These are phyloP conservation scores for Rhyacichthys aspro DNA, from an alignment of 2,797 vertebrate genomes.

Conservation along the genomic window DNA sequence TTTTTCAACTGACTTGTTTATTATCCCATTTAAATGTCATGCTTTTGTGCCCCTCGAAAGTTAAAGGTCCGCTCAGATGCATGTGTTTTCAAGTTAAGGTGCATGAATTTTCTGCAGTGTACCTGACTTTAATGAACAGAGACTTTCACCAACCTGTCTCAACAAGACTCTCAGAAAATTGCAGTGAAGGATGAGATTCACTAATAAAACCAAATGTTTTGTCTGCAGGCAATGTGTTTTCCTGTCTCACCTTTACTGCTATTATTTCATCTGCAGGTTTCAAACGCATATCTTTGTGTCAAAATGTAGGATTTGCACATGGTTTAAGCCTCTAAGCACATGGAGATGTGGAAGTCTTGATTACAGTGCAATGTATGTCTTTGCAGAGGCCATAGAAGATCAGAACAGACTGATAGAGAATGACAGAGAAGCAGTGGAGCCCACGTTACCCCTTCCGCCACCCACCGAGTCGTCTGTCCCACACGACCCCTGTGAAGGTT, in stretches of 20 bases:
- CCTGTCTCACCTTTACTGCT: slow-evolving; percentile 57
- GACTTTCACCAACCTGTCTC: slow-evolving; percentile 61
- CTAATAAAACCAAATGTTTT: slow-evolving; percentile 74
- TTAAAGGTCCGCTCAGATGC: no score
- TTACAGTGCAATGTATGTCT: slow-evolving; percentile 54
- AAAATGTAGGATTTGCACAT: slow-evolving; percentile 37
- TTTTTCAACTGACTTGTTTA: slow-evolving; percentile 10
- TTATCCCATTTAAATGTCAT: neutral
- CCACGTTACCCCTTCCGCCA: slow-evolving; percentile 39
- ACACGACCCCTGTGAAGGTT: slow-evolving; percentile 77
- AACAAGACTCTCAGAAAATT: slow-evolving; percentile 75
- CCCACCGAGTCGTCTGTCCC: slow-evolving; percentile 38
- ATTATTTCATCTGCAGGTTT: slow-evolving; percentile 52
- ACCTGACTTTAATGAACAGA: slow-evolving; percentile 58
- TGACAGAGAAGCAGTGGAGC: slow-evolving; percentile 34
- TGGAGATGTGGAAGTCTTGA: slow-evolving; percentile 33
- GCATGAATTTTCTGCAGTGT: slow-evolving; percentile 16
- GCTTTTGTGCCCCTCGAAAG: no score
- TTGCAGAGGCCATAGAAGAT: slow-evolving; percentile 66
- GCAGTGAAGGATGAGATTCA: slow-evolving; percentile 65
- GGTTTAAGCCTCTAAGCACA: slow-evolving; percentile 37
- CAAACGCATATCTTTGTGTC: slow-evolving; percentile 28
- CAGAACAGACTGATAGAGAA: slow-evolving; percentile 75
- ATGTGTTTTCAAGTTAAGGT: slow-evolving; percentile 32
- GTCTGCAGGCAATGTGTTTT: slow-evolving; percentile 73